Evolutionary conservation across 1,140 invertebrate genomes (phyloP), one percentile per base, ranked within the genome.

Genomic region (Paralvinella palmiformis): DNA sequence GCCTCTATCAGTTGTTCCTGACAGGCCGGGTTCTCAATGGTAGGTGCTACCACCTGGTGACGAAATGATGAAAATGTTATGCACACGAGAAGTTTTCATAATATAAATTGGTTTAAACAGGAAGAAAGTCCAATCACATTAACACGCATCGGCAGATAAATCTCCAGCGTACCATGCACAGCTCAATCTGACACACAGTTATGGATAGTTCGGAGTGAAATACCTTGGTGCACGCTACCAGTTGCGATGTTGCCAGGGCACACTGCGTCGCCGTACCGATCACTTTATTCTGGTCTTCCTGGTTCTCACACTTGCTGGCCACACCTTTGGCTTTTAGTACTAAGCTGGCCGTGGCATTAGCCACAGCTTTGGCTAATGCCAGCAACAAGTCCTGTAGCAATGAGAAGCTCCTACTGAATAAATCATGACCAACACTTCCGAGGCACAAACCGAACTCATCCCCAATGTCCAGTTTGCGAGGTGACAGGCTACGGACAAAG

Each of bases 211-310:
- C n/a, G 44, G 27, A 24, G 2, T 48, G 27, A 13, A 10, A 27
- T 78, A 89, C 89, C 84, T 98, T 98, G 13, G 96, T 92, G 76
- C 94, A 98, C 0, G 96, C 94, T 0, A 99, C 95, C 1, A 99
- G 83, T 77, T 99, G 96, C 33, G 94, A 97, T 0, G 96, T 99
- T 1, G 94, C 92, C 31, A 99, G 82, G 0, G 96, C 96, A 80
- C 94, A 96, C 79, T 98, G 89, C 0, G 94, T 97, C 0, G 96
- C 96, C 0, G 92, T 90, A 10, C 88, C 89, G 69, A 98, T 98
- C 1, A 98, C 92, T 68, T 86, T 85, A 79, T 97, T 96, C 72
- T 66, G 64, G 37, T 66, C 63, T 10, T 31, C 32, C 44, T 67
- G 62, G 62, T 59, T 60, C 35, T 58, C 62, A 50, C 65, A 67